These are phyloP conservation scores for Agriopis leucophaearia DNA, from an alignment of 2,888 invertebrate species.

Conservation along the genomic window DNA sequence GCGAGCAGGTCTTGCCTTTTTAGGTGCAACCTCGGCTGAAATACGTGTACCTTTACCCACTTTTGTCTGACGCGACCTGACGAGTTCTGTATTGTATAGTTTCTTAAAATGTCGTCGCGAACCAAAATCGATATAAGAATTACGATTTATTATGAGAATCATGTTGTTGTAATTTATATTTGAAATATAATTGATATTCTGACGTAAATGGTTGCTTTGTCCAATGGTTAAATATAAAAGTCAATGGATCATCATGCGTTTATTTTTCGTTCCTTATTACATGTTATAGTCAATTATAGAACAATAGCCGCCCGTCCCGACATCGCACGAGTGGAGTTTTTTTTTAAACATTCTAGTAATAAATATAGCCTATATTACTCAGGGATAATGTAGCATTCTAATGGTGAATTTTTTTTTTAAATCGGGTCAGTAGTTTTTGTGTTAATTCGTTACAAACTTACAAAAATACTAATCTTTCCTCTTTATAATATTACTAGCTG, in stretches of 20 bases:
- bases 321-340: too few species aligned
- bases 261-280: conserved; percentile 33
- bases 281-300: too few species aligned
- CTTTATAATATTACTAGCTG: too few species aligned
- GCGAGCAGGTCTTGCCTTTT: conserved; percentile 80
- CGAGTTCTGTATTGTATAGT: conserved; percentile 58
- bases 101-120: conserved; percentile 87
- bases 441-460: too few species aligned
- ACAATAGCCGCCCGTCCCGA: too few species aligned
- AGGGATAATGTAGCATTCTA: too few species aligned
- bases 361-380: too few species aligned
- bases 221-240: conserved; percentile 35
- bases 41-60: conserved; percentile 78
- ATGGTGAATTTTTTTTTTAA: too few species aligned
- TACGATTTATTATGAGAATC: conserved; percentile 89
- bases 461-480: too few species aligned
- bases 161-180: conserved; percentile 89
- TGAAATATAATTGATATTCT: conserved; percentile 49
- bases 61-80: conserved; percentile 63
- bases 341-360: too few species aligned
- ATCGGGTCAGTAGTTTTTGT: too few species aligned
- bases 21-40: conserved; percentile 75
- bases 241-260: conserved; percentile 41
- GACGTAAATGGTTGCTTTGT: conserved; percentile 10
- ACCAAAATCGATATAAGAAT: conserved; percentile 89